These are phyloP conservation scores for Pristionchus entomophagus DNA, from an alignment of 2,888 invertebrate genomes.

Conservation along the genomic window DNA sequence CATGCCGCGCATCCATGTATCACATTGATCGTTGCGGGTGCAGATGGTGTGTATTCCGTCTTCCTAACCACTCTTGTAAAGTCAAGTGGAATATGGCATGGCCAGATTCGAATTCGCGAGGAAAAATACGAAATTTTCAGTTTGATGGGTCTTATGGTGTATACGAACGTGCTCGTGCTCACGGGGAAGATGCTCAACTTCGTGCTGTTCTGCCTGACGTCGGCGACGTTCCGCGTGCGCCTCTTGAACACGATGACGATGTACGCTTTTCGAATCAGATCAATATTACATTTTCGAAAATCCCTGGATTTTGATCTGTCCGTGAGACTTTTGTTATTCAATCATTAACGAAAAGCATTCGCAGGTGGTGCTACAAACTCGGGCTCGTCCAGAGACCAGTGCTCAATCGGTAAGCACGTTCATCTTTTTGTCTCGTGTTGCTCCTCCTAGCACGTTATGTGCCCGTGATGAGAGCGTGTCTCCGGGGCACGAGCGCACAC, in stretches of 20 bases:
- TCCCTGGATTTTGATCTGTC: too few species aligned
- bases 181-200: slow-evolving; percentile 73
- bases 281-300: too few species aligned
- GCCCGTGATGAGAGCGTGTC: background rate
- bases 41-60: too few species aligned
- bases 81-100: too few species aligned
- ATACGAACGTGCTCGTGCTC: slow-evolving; percentile 63
- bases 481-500: background rate
- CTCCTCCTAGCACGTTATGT: background rate
- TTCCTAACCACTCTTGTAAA: too few species aligned
- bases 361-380: slow-evolving; percentile 41
- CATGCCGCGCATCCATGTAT: too few species aligned
- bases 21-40: too few species aligned
- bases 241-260: slow-evolving; percentile 55
- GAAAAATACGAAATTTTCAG: too few species aligned
- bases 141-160: too few species aligned
- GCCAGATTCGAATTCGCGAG: too few species aligned
- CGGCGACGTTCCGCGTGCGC: slow-evolving; percentile 69
- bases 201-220: slow-evolving; percentile 71
- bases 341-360: background rate
- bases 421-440: background rate
- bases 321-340: background rate
- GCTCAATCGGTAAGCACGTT: slow-evolving; percentile 32
- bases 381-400: background rate
- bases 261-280: background rate